Conservation (phyloP, 1,140 invertebrate genomes). For the Saxidomus purpurata region DNA sequence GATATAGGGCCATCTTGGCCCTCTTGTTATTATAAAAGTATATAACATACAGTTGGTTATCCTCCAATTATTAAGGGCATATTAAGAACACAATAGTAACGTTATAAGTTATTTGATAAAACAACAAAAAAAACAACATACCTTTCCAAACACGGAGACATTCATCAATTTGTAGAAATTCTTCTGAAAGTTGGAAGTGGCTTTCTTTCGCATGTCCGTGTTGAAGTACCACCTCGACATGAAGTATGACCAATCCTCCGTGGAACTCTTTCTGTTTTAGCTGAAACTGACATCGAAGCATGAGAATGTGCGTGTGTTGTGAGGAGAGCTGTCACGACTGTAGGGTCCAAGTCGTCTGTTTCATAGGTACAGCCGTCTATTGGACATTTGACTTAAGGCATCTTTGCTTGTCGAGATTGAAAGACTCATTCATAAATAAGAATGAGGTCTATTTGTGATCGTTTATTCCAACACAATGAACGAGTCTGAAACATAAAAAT, state of each 20-base stretch:
- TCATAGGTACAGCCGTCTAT: not conserved
- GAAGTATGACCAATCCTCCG: no score
- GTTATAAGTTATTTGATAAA: not conserved
- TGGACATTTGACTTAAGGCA: not conserved
- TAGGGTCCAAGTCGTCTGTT: not conserved
- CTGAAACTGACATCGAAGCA: no score
- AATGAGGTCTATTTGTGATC: no score
- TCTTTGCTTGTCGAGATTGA: no score
- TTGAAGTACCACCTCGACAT: slow-evolving; percentile 42
- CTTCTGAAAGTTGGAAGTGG: slow-evolving; percentile 85
- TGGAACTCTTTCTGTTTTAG: no score
- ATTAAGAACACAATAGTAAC: not conserved
- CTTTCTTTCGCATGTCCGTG: slow-evolving; percentile 79
- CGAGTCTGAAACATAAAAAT: no score
- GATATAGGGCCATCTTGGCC: no score
- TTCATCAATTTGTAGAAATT: no score
- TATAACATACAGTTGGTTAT: not conserved
- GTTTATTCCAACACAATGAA: no score
- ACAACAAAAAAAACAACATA: not conserved
- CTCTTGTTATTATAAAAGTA: no score
- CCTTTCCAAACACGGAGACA: slow-evolving; percentile 83
- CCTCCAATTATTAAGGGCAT: not conserved
- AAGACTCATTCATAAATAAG: no score
- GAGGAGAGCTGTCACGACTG: not conserved
- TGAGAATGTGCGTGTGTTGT: not conserved